These are phyloP conservation scores for Athalia cordata DNA, from an alignment of 2,888 invertebrate genomes.

Conservation along the genomic window DNA sequence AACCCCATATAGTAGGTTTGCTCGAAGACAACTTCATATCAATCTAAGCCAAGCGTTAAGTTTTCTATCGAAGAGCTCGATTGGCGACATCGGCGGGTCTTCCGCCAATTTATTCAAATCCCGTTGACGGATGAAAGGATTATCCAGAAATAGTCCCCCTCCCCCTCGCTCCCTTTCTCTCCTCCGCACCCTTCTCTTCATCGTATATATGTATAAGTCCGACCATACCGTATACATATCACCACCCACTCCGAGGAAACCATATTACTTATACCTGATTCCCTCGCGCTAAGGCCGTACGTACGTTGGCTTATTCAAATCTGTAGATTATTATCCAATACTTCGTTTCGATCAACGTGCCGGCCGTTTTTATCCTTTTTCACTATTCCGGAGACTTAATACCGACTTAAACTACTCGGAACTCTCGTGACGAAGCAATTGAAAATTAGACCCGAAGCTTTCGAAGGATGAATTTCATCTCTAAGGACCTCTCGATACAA, in stretches of 20 bases:
- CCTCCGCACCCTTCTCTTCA: conserved; percentile 6
- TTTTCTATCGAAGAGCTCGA: conserved; percentile 43
- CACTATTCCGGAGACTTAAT: conserved; percentile 38
- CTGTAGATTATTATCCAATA: conserved; percentile 39
- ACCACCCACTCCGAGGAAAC: conserved; percentile 46
- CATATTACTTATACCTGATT: conserved; percentile 43
- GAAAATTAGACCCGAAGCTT: conserved; percentile 30
- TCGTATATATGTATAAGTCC: conserved; percentile 41
- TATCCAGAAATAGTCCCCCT: conserved; percentile 37
- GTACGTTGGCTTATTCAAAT: conserved; percentile 42
- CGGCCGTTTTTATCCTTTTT: conserved; percentile 32
- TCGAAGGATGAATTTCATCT: conserved; percentile 29
- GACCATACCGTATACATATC: conserved; percentile 31
- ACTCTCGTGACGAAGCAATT: conserved; percentile 41
- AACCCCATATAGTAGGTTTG: conserved; percentile 4
- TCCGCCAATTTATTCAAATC: conserved; percentile 47
- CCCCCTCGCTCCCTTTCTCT: conserved; percentile 18
- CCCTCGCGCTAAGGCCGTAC: conserved; percentile 39
- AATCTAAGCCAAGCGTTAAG: conserved; percentile 38
- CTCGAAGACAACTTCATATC: conserved; percentile 35
- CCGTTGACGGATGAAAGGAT: conserved; percentile 44
- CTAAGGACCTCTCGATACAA: conserved; percentile 7
- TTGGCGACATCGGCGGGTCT: conserved; percentile 44
- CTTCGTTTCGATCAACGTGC: conserved; percentile 37
- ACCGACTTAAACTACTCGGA: conserved; percentile 33